phyloP scores from a whole-genome alignment of 2,888 invertebrate species.

The Abrostola tripartita region DNA sequence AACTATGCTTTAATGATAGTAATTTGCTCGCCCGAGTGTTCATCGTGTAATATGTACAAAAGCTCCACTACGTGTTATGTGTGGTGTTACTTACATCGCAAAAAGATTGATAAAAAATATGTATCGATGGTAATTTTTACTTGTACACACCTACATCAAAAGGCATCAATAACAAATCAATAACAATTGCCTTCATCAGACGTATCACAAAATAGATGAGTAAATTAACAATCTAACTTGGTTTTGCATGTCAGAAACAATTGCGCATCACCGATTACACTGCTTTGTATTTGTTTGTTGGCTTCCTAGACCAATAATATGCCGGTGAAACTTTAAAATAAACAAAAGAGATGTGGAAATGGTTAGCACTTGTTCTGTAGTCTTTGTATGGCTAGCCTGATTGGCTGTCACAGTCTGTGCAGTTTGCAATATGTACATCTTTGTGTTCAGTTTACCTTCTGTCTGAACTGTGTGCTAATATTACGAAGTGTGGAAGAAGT shows the following conservation, averaged over 20 bases:
- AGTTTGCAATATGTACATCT: neutral
- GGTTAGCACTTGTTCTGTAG: neutral
- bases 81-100: neutral
- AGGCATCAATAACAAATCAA: no score
- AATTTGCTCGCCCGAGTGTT: slow-evolving; percentile 34
- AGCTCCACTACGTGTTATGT: neutral
- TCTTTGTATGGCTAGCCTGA: neutral
- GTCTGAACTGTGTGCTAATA: neutral
- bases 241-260: no score
- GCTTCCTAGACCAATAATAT: no score
- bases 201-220: no score
- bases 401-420: neutral
- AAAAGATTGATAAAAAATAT: no score
- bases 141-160: no score
- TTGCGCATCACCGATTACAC: no score
- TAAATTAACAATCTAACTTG: no score
- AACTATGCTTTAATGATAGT: slow-evolving; percentile 43
- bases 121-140: no score
- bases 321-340: neutral
- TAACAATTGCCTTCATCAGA: no score
- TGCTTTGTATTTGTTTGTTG: no score
- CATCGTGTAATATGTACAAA: slow-evolving; percentile 1
- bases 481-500: slow-evolving; percentile 31
- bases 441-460: slow-evolving; percentile 13
- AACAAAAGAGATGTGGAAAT: neutral